phyloP scores from a whole-genome alignment of 2,888 invertebrate species.

The Tricholauxania praeusta region DNA sequence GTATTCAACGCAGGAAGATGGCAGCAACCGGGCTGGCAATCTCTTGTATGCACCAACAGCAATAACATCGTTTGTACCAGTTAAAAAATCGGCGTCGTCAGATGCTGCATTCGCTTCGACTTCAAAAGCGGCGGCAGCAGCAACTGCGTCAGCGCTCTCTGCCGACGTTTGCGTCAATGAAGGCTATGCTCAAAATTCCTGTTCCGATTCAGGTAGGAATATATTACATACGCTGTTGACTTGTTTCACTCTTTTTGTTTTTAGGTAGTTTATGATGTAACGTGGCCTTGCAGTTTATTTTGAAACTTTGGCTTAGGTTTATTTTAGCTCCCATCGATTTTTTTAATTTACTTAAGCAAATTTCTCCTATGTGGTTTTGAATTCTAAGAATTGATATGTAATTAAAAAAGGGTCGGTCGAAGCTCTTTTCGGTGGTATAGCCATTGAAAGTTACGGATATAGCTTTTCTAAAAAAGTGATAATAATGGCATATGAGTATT shows the following conservation, averaged over 20 bases:
- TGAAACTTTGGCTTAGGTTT: background rate
- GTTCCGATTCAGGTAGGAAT: conserved; percentile 30
- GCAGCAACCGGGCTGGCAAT: background rate
- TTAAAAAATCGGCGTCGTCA: too few species aligned
- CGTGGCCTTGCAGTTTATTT: background rate
- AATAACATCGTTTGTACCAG: conserved; percentile 1
- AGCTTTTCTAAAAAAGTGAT: too few species aligned
- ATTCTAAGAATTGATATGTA: too few species aligned
- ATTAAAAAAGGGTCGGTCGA: too few species aligned
- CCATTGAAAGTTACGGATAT: too few species aligned
- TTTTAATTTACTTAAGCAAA: too few species aligned
- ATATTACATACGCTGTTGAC: background rate
- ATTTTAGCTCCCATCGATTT: too few species aligned
- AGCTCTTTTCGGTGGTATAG: too few species aligned
- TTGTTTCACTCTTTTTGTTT: conserved; percentile 16
- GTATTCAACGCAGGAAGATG: conserved; percentile 12
- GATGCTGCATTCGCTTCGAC: too few species aligned
- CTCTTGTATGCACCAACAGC: conserved; percentile 17
- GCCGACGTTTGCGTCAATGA: background rate
- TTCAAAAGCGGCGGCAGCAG: background rate
- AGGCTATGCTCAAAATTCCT: conserved; percentile 10
- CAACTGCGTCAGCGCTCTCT: background rate
- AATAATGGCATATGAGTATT: too few species aligned
- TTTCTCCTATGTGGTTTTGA: too few species aligned
- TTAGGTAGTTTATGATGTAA: background rate